Percentiles rank a stretch among this genome's conserved stretches.
phyloP scores from a whole-genome alignment of 1,140 invertebrate species.

The Dufourea novaeangliae region DNA sequence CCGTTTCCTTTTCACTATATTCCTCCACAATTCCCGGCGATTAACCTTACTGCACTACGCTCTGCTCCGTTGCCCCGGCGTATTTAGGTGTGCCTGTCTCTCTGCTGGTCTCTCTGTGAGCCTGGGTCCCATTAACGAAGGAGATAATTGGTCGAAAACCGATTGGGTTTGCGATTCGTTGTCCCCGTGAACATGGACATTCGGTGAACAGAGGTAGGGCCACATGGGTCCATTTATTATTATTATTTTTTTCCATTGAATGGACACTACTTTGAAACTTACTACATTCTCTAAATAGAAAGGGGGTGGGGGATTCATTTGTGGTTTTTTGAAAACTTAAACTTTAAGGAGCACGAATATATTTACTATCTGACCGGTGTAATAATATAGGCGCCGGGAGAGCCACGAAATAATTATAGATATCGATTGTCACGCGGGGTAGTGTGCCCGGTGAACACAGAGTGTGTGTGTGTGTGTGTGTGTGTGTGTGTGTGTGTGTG shows the following conservation, averaged over 20 bases:
- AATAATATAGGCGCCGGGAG: not conserved
- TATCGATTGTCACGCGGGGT: not conserved
- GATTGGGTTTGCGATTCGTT: no score
- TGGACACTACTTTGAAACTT: no score
- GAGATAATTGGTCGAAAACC: slow-evolving; percentile 15
- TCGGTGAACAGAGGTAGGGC: not conserved
- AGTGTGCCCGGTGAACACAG: not conserved
- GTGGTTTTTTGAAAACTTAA: no score
- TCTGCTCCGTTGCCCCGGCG: not conserved
- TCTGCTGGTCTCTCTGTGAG: no score
- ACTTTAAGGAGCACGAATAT: no score
- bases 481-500: no score
- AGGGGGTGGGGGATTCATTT: no score
- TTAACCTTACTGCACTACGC: not conserved
- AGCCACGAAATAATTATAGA: slow-evolving; percentile 5
- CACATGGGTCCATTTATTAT: not conserved
- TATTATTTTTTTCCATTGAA: no score
- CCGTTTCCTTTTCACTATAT: slow-evolving; percentile 42
- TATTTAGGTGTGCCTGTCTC: slow-evolving; percentile 30
- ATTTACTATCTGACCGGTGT: not conserved
- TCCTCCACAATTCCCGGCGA: slow-evolving; percentile 10
- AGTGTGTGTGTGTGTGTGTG: no score
- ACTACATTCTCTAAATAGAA: no score
- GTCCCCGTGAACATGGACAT: not conserved
- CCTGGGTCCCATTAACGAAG: slow-evolving; percentile 1